Evolutionary conservation across 2,797 vertebrate species (phyloP).

Genomic region (Nasua narica): DNA sequence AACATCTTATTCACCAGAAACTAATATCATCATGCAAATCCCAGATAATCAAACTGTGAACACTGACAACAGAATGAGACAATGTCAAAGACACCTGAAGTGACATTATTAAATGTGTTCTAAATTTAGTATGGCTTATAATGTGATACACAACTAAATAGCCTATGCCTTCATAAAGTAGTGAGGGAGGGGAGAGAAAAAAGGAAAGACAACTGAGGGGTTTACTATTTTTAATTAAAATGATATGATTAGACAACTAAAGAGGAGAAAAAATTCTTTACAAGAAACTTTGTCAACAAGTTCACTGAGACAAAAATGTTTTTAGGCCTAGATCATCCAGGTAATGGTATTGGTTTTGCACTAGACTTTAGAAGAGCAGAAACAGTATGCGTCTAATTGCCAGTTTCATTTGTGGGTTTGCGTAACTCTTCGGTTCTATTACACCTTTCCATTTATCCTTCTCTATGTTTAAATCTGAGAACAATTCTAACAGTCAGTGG

Average conservation of each 20-base stretch:
- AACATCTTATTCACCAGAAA: slow-evolving; percentile 7
- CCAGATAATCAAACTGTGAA: slow-evolving; percentile 25
- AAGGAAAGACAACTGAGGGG: neutral
- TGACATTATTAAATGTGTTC: slow-evolving; percentile 2
- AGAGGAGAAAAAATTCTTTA: neutral
- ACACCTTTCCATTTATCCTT: neutral
- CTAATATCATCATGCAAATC: neutral
- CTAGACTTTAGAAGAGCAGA: neutral
- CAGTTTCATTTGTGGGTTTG: neutral
- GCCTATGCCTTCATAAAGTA: neutral
- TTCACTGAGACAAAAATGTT: slow-evolving; percentile 8
- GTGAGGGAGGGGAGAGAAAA: neutral
- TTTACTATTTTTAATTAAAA: slow-evolving; percentile 15
- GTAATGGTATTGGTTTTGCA: neutral
- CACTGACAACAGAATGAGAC: neutral
- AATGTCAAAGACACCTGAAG: slow-evolving; percentile 21
- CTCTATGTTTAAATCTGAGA: neutral
- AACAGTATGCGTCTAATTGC: neutral
- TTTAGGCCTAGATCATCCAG: neutral
- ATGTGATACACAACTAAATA: neutral
- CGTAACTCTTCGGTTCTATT: neutral
- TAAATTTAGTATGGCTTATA: neutral
- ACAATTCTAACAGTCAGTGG: neutral
- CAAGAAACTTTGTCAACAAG: neutral
- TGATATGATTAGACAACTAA: slow-evolving; percentile 12